Evolutionary conservation across 1,140 invertebrate species (phyloP), one percentile per base, ranked within the genome.

Genomic region (Steinernema khuongi): DNA sequence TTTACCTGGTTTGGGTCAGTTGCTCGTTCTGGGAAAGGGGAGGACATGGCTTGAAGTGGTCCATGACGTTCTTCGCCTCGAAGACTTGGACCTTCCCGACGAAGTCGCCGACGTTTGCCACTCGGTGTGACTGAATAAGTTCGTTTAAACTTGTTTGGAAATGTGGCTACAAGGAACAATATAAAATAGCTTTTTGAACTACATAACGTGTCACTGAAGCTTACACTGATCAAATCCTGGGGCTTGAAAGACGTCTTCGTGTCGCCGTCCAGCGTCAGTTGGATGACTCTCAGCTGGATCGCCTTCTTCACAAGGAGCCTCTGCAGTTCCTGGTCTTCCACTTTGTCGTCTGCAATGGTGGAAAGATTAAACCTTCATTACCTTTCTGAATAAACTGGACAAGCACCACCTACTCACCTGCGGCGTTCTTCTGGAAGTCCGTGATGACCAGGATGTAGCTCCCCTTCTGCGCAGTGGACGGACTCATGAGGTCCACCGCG

Each of bases 51-150:
- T 22, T 60, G 50, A 60, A 60, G 50, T 60, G 11, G 19, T 60
- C 50, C 50, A 60, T 60, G 2, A 60, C 50, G 50, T 26, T 60
- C 19, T 60, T 60, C 50, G 50, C 50, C 50, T 60, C 50, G 50
- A 60, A 60, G 19, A 60, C 50, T 26, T 60, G 50, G 11, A 60
- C 50, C 4, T 22, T 11, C 4, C 50, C 50, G 14, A 60, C 50
- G 22, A 14, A 60, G 11, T 60, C 50, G 50, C 22, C 22, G 11
- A 60, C 22, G 50, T 2, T 60, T 22, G 50, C 14, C 11, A 60
- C 50, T 7, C 50, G 50, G 22, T 60, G 50, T 4, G 50, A 60
- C 50, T 60, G 50, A n/a, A n/a, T n/a, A n/a, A n/a, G n/a, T n/a
- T n/a, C n/a, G n/a, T n/a, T n/a, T n/a, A n/a, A n/a, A n/a, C n/a